Conservation (phyloP, 2,113 vertebrate genomes). For the Dicerorhinus sumatrensis region DNA sequence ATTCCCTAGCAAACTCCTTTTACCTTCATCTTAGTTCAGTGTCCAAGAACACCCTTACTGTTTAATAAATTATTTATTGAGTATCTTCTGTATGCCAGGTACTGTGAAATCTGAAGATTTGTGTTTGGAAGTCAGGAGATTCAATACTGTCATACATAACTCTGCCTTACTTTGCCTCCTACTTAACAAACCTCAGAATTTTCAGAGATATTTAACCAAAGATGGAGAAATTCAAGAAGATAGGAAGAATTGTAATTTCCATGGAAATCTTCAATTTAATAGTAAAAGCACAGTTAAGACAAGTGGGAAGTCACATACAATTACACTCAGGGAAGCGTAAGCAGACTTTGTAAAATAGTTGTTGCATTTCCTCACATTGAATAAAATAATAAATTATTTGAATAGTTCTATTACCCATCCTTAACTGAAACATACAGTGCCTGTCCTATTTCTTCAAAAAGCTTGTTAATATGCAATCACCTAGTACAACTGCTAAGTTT, state of each 20-base stretch:
- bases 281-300: slow-evolving; percentile 72
- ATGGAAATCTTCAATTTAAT: slow-evolving; percentile 75
- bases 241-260: slow-evolving; percentile 72
- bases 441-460: slow-evolving; percentile 93
- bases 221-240: slow-evolving; percentile 65
- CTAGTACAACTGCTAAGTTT: slow-evolving; percentile 93
- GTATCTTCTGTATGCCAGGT: not conserved
- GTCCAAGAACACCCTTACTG: not conserved
- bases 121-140: not conserved
- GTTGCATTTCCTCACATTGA: slow-evolving; percentile 85
- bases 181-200: not conserved
- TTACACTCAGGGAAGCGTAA: slow-evolving; percentile 83
- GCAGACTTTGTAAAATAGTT: slow-evolving; percentile 85
- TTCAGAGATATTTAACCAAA: not conserved
- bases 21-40: not conserved
- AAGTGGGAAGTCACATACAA: slow-evolving; percentile 74
- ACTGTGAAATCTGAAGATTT: not conserved
- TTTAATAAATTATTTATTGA: not conserved
- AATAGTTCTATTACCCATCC: slow-evolving; percentile 90
- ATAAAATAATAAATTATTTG: slow-evolving; percentile 90
- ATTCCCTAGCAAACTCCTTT: not conserved
- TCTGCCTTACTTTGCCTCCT: not conserved
- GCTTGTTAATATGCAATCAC: slow-evolving; percentile 94
- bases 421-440: slow-evolving; percentile 89
- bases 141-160: not conserved